These are phyloP conservation scores for Volucella inflata DNA, from an alignment of 2,888 invertebrate genomes.

Conservation along the genomic window DNA sequence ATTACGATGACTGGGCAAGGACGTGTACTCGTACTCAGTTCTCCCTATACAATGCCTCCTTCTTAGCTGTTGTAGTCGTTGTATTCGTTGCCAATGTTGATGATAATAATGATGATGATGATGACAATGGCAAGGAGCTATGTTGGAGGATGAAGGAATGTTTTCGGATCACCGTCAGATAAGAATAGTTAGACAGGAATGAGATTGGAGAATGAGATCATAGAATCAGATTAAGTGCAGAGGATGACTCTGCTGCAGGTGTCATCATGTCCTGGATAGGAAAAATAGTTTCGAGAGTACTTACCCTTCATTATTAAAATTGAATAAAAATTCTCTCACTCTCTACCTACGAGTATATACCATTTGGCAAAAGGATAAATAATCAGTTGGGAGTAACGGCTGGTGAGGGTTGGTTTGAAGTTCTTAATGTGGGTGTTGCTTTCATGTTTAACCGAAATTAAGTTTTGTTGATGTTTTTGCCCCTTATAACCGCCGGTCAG, in stretches of 20 bases:
- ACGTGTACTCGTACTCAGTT: slow-evolving; percentile 6
- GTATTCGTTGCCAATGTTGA: not conserved
- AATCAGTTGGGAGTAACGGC: not conserved
- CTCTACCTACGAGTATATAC: too few species aligned
- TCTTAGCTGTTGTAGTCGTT: not conserved
- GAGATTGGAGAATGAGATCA: not conserved
- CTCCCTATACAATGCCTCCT: not conserved
- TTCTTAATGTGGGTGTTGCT: slow-evolving; percentile 35
- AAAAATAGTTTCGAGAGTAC: slow-evolving; percentile 22
- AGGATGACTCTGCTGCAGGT: slow-evolving; percentile 14
- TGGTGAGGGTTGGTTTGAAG: too few species aligned
- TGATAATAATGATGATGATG: slow-evolving; percentile 4
- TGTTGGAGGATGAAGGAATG: slow-evolving; percentile 41
- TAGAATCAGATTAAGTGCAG: slow-evolving; percentile 22
- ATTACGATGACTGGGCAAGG: slow-evolving; percentile 60
- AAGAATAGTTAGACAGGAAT: slow-evolving; percentile 32
- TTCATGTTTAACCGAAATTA: slow-evolving; percentile 46
- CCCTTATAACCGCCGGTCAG: not conserved
- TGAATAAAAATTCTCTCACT: slow-evolving; percentile 14
- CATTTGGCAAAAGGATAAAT: not conserved
- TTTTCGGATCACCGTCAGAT: slow-evolving; percentile 16
- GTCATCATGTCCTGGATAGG: slow-evolving; percentile 18
- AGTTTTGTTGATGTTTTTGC: slow-evolving; percentile 4
- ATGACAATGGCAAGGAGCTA: slow-evolving; percentile 27
- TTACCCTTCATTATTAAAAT: slow-evolving; percentile 16